Percentiles rank a stretch among this genome's conserved stretches.
These are phyloP conservation scores for Charadrius vociferus DNA, from an alignment of 2,113 vertebrate species.

Conservation along the genomic window DNA sequence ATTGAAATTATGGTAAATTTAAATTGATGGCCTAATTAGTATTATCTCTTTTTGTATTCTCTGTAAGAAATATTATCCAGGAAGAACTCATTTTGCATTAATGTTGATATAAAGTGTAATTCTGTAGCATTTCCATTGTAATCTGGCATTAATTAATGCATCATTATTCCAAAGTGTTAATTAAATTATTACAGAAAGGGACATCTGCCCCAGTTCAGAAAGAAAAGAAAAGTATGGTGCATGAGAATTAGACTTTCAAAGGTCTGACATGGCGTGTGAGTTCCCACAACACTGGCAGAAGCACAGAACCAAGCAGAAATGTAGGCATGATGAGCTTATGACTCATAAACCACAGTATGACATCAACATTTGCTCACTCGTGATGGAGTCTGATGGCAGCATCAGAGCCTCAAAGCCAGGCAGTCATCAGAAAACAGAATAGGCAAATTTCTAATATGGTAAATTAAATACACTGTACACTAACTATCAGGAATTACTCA, in stretches of 20 bases:
- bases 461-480: not conserved
- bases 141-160: conserved; percentile 83
- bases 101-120: conserved; percentile 81
- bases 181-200: conserved; percentile 81
- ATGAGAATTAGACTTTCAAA: conserved; percentile 66
- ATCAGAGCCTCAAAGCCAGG: not conserved
- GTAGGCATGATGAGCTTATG: not conserved
- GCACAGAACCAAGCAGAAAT: not conserved
- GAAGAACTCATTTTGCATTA: conserved; percentile 80
- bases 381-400: conserved; percentile 23
- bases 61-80: conserved; percentile 82
- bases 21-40: conserved; percentile 83
- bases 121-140: conserved; percentile 78
- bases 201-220: conserved; percentile 73
- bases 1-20: conserved; percentile 81
- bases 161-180: conserved; percentile 81
- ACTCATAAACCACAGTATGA: not conserved
- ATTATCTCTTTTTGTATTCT: conserved; percentile 82
- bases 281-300: not conserved
- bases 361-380: not conserved
- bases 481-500: conserved; percentile 36
- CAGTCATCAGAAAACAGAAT: conserved; percentile 33
- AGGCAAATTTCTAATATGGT: not conserved
- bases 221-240: conserved; percentile 45
- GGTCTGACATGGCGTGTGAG: conserved; percentile 10